Conservation (phyloP, 2,113 vertebrate species). For the Cheilinus undulatus region DNA sequence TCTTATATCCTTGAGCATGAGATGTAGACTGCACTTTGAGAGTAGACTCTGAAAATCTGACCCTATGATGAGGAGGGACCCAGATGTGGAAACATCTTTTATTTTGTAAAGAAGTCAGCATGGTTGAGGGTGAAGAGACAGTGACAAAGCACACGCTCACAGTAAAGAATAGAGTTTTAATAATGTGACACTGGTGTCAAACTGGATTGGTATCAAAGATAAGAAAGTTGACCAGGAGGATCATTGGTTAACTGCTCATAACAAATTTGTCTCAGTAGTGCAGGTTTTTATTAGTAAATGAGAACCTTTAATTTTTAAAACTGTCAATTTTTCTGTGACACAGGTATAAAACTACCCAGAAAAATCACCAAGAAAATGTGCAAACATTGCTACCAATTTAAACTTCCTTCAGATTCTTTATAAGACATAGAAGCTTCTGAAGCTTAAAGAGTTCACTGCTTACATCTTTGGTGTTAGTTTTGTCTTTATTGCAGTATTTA, state of each 20-base stretch:
- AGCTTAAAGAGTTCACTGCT: constrained; percentile 18
- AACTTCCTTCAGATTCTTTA: not conserved
- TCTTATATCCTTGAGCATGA: not conserved
- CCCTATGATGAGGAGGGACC: not conserved
- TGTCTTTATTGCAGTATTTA: constrained; percentile 41
- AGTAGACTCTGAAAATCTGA: not conserved
- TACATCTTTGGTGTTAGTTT: constrained; percentile 50
- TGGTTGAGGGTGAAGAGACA: not conserved
- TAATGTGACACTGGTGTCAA: too few relatives aligned
- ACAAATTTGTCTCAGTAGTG: too few relatives aligned
- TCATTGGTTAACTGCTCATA: too few relatives aligned
- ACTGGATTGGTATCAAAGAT: not conserved
- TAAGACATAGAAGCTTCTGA: constrained; percentile 26
- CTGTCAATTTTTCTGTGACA: too few relatives aligned
- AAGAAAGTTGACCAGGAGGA: too few relatives aligned
- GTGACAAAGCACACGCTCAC: not conserved
- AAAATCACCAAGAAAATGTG: too few relatives aligned
- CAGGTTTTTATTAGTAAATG: too few relatives aligned
- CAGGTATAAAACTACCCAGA: too few relatives aligned
- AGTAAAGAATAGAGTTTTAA: not conserved
- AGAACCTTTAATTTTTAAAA: too few relatives aligned
- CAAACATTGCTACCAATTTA: too few relatives aligned
- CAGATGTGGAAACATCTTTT: not conserved
- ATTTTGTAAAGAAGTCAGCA: not conserved
- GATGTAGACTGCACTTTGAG: not conserved